These are phyloP conservation scores for Hydropsyche betteni DNA, from an alignment of 2,888 invertebrate species.

Conservation along the genomic window DNA sequence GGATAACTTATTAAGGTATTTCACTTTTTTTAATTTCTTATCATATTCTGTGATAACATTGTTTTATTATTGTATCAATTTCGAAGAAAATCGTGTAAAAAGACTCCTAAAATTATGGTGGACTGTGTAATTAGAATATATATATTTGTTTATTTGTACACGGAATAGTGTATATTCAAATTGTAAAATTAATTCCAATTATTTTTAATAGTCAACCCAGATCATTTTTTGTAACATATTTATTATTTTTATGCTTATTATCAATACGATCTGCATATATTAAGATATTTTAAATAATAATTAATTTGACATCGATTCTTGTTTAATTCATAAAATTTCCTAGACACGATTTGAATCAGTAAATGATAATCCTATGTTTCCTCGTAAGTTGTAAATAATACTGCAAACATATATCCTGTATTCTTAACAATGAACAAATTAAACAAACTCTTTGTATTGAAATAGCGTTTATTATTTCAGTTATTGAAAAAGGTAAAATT, in stretches of 20 bases:
- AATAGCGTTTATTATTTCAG: no score
- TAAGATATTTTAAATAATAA: constrained; percentile 49
- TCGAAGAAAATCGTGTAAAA: constrained; percentile 45
- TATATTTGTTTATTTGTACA: constrained; percentile 41
- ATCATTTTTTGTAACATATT: constrained; percentile 51
- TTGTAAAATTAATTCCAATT: constrained; percentile 48
- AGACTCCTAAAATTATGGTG: constrained; percentile 37
- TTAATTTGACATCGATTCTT: constrained; percentile 50
- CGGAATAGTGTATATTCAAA: constrained; percentile 42
- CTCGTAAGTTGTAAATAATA: no score
- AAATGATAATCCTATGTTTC: no score
- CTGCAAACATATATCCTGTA: no score
- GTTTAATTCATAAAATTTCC: constrained; percentile 29
- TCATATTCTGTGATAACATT: constrained; percentile 52
- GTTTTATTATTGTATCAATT: constrained; percentile 40
- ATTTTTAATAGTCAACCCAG: constrained; percentile 36
- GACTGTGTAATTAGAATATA: constrained; percentile 44
- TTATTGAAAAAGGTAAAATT: no score
- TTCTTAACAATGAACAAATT: no score
- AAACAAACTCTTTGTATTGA: no score
- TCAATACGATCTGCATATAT: constrained; percentile 51
- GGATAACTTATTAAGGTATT: constrained; percentile 15
- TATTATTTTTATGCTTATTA: constrained; percentile 52
- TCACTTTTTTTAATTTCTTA: constrained; percentile 45
- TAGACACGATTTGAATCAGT: no score